These are phyloP conservation scores for Xyrauchen texanus DNA, from an alignment of 2,113 vertebrate species.

Conservation along the genomic window DNA sequence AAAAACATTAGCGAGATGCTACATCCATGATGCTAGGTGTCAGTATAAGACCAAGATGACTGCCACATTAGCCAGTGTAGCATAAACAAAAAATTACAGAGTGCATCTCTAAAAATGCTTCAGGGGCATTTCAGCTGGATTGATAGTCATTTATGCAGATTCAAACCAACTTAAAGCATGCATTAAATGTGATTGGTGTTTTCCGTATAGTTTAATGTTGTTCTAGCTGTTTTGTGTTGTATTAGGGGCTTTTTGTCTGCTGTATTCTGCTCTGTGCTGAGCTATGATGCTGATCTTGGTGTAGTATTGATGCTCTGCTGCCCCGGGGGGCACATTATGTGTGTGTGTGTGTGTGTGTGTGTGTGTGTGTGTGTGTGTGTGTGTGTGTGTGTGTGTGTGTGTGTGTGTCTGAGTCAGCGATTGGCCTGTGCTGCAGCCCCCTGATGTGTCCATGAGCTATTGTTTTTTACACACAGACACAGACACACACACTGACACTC, in stretches of 20 bases:
- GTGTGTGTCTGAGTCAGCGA: conserved; percentile 39
- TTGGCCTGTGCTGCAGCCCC: conserved; percentile 10
- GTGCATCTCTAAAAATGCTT: not conserved
- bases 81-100: no score
- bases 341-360: no score
- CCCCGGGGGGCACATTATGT: conserved; percentile 51
- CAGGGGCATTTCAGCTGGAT: not conserved
- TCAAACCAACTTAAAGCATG: not conserved
- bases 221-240: conserved; percentile 5
- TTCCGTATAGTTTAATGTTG: conserved; percentile 11
- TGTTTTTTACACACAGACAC: not conserved
- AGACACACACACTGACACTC: no score
- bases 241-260: not conserved
- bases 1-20: no score
- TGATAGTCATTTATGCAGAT: not conserved
- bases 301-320: conserved; percentile 67
- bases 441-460: conserved; percentile 18
- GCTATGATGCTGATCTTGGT: conserved; percentile 62
- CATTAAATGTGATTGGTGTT: not conserved
- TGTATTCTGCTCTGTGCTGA: conserved; percentile 36
- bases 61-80: no score
- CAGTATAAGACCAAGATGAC: no score
- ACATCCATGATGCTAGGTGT: no score
- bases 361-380: no score
- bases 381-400: no score